These are phyloP conservation scores for Daboia siamensis DNA, from an alignment of 2,113 vertebrate species.

Conservation along the genomic window DNA sequence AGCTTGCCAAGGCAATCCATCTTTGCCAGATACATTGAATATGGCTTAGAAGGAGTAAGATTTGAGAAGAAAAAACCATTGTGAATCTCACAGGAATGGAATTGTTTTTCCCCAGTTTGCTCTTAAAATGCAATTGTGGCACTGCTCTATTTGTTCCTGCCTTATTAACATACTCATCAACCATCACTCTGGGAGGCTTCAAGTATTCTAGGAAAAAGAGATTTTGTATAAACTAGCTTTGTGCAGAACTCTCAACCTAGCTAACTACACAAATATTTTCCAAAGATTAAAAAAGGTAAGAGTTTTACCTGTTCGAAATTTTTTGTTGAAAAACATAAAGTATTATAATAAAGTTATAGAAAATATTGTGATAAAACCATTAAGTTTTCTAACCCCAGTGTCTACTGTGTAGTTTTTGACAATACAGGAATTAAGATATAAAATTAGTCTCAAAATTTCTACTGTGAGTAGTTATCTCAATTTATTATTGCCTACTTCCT, in stretches of 20 bases:
- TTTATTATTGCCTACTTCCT: neutral
- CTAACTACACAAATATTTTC: too few relatives aligned
- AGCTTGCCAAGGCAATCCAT: neutral
- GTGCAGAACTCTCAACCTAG: neutral
- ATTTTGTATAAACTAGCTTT: neutral
- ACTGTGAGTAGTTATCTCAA: neutral
- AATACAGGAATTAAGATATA: neutral
- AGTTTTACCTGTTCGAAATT: neutral
- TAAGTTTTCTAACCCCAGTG: neutral
- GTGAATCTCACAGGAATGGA: neutral
- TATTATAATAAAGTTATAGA: neutral
- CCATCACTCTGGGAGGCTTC: neutral
- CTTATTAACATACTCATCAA: conserved; percentile 5
- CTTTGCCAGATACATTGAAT: neutral
- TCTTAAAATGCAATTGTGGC: conserved; percentile 5
- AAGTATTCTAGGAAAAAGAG: neutral
- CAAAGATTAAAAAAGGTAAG: neutral
- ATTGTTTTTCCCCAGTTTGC: neutral
- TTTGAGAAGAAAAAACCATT: neutral
- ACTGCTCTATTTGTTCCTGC: neutral
- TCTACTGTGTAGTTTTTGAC: neutral
- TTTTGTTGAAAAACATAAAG: neutral
- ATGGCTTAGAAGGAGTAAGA: neutral
- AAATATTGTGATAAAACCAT: neutral
- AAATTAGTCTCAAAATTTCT: neutral